Evolutionary conservation across 2,797 vertebrate genomes (phyloP), one percentile per base, ranked within the genome.

Genomic region (Periparus ater): DNA sequence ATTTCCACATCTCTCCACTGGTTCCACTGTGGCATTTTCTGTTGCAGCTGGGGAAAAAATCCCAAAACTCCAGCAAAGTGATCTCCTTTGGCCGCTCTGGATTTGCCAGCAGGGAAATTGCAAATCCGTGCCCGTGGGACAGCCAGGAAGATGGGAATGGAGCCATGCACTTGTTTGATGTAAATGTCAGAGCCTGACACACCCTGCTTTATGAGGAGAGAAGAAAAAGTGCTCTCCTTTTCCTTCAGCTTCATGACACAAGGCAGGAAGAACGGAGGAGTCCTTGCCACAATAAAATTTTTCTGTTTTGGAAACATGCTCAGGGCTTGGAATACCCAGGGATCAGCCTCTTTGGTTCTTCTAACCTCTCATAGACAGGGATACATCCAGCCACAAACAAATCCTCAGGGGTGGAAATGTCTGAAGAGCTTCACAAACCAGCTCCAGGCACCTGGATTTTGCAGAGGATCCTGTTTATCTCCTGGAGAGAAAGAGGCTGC

Each of bases 241-340:
- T 72, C 65, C 61, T 72, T 48, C 2, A 9, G 58, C 79, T 3
- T 3, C 25, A 42, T 86, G 93, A 95, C 91, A 90, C 76, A 25
- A 65, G 55, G 77, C 88, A 57, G 67, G 4, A 84, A 76, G 85
- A 72, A 73, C 0, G 6, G 82, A 48, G 54, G 18, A 58, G 29
- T 67, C 93, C 80, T 60, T 17, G 29, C 71, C 91, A 58, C 84
- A 61, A 85, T 45, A 15, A 50, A 82, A 82, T 95, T 96, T 82
- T 79, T 95, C 84, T 96, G 95, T 74, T 96, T 93, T 96, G 92
- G 94, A 94, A 85, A 80, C 92, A n/a, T 18, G 63, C 80, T 89
- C 6, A 5, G 55, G 57, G 50, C 54, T 88, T 2, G 0, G 10
- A 30, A 20, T 42, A 65, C 32, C 76, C 36, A 34, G 66, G 71